phyloP scores from a whole-genome alignment of 2,113 vertebrate species.

The Rhinoderma darwinii region DNA sequence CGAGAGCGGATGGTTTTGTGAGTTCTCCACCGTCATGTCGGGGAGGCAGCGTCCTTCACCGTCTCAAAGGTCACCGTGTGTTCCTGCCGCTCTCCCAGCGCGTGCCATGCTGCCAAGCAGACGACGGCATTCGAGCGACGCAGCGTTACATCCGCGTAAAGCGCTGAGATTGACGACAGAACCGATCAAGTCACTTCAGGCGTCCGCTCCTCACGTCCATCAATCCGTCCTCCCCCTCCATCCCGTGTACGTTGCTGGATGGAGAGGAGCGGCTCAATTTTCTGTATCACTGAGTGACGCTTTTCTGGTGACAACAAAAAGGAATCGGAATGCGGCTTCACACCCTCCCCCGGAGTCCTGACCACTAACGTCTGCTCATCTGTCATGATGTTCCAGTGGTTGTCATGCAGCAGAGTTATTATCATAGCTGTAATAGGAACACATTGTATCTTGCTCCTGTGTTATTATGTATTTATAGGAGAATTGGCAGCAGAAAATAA shows the following conservation, averaged over 20 bases:
- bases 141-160: not conserved
- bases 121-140: not conserved
- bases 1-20: not conserved
- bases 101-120: constrained; percentile 13
- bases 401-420: not conserved
- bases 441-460: too few relatives aligned
- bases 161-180: not conserved
- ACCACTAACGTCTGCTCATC: constrained; percentile 7
- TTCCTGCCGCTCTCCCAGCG: not conserved
- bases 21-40: not conserved
- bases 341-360: not conserved
- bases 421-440: not conserved
- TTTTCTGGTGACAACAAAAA: constrained; percentile 26
- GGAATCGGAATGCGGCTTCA: constrained; percentile 15
- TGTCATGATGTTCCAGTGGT: not conserved
- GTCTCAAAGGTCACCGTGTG: not conserved
- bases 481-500: too few relatives aligned
- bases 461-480: too few relatives aligned
- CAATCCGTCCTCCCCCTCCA: constrained; percentile 30
- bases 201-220: constrained; percentile 30
- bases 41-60: not conserved
- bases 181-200: not conserved
- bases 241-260: constrained; percentile 55
- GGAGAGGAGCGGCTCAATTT: constrained; percentile 39
- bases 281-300: constrained; percentile 46